Evolutionary conservation across 30 jellyfish, hydroid and myxozoan species (phyloP).

Genomic region (Hydractinia symbiolongicarpus): DNA sequence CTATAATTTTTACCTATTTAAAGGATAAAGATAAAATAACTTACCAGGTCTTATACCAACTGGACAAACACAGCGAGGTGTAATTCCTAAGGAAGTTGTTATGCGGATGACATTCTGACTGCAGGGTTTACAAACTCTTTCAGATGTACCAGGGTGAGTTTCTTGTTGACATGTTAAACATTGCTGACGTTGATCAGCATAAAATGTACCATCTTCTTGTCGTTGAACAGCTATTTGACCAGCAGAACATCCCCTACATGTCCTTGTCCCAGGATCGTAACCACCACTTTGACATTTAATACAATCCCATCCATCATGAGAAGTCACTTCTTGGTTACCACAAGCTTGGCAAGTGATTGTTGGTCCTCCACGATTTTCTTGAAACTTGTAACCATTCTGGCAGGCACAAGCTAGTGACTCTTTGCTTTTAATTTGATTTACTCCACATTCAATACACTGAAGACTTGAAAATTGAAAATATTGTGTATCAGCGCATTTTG

Average conservation of each 20-base stretch:
- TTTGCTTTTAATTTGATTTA: slow-evolving; percentile 37
- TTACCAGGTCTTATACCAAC: slow-evolving; percentile 12
- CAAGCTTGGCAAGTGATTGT: slow-evolving; percentile 50
- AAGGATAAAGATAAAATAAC: background rate
- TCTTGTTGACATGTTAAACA: slow-evolving; percentile 62
- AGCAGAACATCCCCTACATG: slow-evolving; percentile 31
- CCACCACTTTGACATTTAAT: slow-evolving; percentile 34
- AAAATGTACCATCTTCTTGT: slow-evolving; percentile 35
- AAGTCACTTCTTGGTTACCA: slow-evolving; percentile 21
- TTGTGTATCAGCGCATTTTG: slow-evolving; percentile 49
- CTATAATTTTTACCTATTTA: background rate
- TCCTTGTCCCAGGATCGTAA: slow-evolving; percentile 37
- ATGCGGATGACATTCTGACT: slow-evolving; percentile 43
- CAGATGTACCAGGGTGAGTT: slow-evolving; percentile 8
- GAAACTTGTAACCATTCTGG: slow-evolving; percentile 43
- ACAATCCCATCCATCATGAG: slow-evolving; percentile 78
- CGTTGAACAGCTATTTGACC: slow-evolving; percentile 44
- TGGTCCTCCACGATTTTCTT: slow-evolving; percentile 65
- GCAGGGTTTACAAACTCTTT: slow-evolving; percentile 54
- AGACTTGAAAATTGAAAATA: slow-evolving; percentile 76
- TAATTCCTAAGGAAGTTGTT: slow-evolving; percentile 37
- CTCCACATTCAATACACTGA: slow-evolving; percentile 69
- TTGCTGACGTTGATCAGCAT: slow-evolving; percentile 31
- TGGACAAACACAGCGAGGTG: slow-evolving; percentile 77
- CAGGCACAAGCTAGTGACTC: slow-evolving; percentile 78